Evolutionary conservation across 2,797 vertebrate genomes (phyloP).

Genomic region (Smutsia gigantea): DNA sequence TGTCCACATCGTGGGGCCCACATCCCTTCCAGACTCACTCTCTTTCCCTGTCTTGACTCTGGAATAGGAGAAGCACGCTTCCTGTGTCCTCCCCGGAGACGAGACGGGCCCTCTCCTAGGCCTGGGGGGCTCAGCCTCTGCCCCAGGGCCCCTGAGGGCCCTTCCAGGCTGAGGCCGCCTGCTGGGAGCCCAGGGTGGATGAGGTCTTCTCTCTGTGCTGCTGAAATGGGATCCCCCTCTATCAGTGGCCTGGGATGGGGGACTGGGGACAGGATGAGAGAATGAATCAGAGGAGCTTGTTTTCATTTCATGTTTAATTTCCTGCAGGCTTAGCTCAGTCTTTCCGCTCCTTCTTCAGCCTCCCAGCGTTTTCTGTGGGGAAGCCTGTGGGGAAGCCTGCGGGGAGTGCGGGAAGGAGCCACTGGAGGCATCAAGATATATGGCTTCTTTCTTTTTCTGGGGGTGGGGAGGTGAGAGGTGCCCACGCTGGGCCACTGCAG

Average conservation of each 20-base stretch:
- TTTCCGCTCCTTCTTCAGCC: constrained; percentile 89
- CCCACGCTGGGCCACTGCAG: not conserved
- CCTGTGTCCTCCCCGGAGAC: not conserved
- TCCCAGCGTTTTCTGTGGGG: constrained; percentile 86
- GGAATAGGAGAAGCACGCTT: not conserved
- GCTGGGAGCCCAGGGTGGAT: constrained; percentile 71
- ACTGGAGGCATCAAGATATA: constrained; percentile 83
- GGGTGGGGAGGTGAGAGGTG: not conserved
- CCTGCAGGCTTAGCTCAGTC: constrained; percentile 94
- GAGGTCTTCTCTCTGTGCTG: constrained; percentile 76
- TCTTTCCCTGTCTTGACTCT: not conserved
- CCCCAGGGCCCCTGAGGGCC: not conserved
- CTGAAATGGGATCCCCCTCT: constrained; percentile 89
- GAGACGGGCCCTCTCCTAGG: not conserved
- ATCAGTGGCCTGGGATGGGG: constrained; percentile 89
- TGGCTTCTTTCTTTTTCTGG: constrained; percentile 61
- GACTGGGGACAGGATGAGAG: constrained; percentile 91
- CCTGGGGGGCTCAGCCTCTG: not conserved
- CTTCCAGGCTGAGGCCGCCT: constrained; percentile 61
- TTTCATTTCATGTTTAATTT: constrained; percentile 99
- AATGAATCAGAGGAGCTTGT: constrained; percentile 92
- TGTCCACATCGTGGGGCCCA: accelerated
- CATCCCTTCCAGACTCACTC: not conserved
- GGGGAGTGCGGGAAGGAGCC: not conserved
- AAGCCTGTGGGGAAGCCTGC: not conserved